A percentile compares a stretch with the other conserved stretches of the same genome.
phyloP scores from a whole-genome alignment of 2,797 vertebrate genomes.

The Lagodon rhomboides region DNA sequence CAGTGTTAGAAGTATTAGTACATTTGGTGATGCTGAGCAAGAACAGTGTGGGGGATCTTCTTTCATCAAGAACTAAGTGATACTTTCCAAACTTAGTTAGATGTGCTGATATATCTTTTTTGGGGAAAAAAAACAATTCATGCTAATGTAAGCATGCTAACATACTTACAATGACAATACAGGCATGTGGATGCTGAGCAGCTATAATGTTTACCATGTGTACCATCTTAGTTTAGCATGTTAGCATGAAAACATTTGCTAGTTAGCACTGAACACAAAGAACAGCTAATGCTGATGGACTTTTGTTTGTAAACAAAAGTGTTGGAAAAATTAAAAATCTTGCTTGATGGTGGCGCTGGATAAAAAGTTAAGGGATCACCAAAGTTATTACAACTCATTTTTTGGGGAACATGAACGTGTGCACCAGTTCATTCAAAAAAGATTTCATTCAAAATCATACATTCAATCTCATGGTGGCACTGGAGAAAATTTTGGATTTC shows the following conservation, averaged over 20 bases:
- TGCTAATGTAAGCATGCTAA: not conserved
- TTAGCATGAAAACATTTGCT: not conserved
- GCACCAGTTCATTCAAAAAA: not conserved
- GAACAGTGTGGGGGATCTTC: no score
- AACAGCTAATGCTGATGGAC: not conserved
- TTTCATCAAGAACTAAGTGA: no score
- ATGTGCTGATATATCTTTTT: no score
- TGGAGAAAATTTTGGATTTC: no score
- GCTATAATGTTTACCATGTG: not conserved
- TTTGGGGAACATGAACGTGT: not conserved
- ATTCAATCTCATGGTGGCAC: not conserved
- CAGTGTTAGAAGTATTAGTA: no score
- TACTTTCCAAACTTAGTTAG: no score
- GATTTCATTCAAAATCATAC: not conserved
- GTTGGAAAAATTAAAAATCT: no score
- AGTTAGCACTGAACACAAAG: not conserved
- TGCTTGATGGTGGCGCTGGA: not conserved
- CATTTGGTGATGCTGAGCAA: no score
- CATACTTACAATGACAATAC: not conserved
- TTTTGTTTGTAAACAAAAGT: not conserved
- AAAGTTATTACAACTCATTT: not conserved
- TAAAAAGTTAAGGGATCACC: not conserved
- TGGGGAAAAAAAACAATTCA: not conserved
- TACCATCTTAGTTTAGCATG: no score
- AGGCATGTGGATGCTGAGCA: not conserved